Conservation (phyloP, 2,113 vertebrate genomes). For the Lanius collurio region DNA sequence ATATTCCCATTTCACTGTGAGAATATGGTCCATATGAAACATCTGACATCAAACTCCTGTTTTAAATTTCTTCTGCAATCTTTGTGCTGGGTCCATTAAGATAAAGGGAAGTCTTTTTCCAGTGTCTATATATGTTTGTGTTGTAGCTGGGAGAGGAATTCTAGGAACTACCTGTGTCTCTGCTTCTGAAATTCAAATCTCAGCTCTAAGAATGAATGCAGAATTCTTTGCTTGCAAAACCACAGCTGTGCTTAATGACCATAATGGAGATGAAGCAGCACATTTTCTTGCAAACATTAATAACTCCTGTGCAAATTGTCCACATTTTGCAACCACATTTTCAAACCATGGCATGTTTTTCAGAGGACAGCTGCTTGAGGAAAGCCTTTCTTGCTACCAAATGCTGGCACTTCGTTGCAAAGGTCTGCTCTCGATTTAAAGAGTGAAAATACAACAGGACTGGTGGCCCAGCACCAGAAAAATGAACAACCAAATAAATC, state of each 20-base stretch:
- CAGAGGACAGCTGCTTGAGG: slow-evolving; percentile 24
- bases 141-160: slow-evolving; percentile 1
- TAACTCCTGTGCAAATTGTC: slow-evolving; percentile 42
- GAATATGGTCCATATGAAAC: slow-evolving; percentile 18
- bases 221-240: slow-evolving; percentile 1
- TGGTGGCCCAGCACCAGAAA: slow-evolving; percentile 5
- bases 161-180: slow-evolving; percentile 10
- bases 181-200: neutral
- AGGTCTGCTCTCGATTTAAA: slow-evolving; percentile 28
- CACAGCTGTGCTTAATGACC: slow-evolving; percentile 32
- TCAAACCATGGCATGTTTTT: slow-evolving; percentile 31
- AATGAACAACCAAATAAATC: slow-evolving; percentile 47
- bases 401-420: slow-evolving; percentile 16
- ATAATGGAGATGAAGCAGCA: slow-evolving; percentile 36
- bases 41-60: neutral
- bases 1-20: neutral
- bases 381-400: slow-evolving; percentile 49
- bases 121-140: neutral
- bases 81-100: neutral
- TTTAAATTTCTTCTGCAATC: slow-evolving; percentile 19
- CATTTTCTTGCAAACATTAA: slow-evolving; percentile 35
- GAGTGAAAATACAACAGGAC: slow-evolving; percentile 11
- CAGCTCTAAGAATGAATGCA: neutral
- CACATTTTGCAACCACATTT: slow-evolving; percentile 57
- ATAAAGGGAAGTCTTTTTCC: neutral